Evolutionary conservation across 2,797 vertebrate genomes (phyloP).

Genomic region (Meriones psammophilus): DNA sequence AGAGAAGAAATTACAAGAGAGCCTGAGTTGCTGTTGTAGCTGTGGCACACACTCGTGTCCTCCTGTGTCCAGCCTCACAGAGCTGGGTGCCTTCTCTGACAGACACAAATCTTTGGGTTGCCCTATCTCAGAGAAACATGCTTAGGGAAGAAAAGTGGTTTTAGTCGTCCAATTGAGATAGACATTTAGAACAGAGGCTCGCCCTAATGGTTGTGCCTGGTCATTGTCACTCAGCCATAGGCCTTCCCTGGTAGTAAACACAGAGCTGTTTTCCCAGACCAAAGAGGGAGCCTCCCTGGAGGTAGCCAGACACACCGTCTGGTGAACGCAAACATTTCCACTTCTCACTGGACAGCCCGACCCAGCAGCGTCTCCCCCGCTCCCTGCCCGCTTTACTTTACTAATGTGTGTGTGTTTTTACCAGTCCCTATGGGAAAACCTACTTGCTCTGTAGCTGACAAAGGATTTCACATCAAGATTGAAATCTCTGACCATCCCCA

Average conservation of each 20-base stretch:
- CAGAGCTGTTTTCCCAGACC: conserved; percentile 93
- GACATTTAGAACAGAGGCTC: conserved; percentile 80
- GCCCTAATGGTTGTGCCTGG: conserved; percentile 86
- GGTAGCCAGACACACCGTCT: conserved; percentile 93
- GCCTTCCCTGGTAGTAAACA: conserved; percentile 94
- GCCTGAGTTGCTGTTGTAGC: conserved; percentile 84
- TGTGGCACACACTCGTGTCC: conserved; percentile 84
- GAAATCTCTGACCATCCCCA: conserved; percentile 50
- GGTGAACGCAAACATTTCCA: conserved; percentile 88
- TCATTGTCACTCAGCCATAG: conserved; percentile 94
- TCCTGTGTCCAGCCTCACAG: conserved; percentile 76
- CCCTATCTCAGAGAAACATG: conserved; percentile 70
- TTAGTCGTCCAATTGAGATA: conserved; percentile 76
- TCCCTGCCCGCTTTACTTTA: conserved; percentile 77
- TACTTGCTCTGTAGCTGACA: conserved; percentile 49
- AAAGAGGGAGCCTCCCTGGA: conserved; percentile 87
- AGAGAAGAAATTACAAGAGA: conserved; percentile 87
- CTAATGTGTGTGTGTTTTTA: conserved; percentile 83
- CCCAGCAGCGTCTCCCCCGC: conserved; percentile 78
- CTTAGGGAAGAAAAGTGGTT: conserved; percentile 50
- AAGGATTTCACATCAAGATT: conserved; percentile 67
- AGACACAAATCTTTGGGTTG: conserved; percentile 81
- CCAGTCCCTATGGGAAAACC: conserved; percentile 76
- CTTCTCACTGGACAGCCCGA: conserved; percentile 82
- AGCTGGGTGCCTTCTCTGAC: conserved; percentile 67